These are phyloP conservation scores for Amphipyra berbera DNA, from an alignment of 2,888 invertebrate species.

Conservation along the genomic window DNA sequence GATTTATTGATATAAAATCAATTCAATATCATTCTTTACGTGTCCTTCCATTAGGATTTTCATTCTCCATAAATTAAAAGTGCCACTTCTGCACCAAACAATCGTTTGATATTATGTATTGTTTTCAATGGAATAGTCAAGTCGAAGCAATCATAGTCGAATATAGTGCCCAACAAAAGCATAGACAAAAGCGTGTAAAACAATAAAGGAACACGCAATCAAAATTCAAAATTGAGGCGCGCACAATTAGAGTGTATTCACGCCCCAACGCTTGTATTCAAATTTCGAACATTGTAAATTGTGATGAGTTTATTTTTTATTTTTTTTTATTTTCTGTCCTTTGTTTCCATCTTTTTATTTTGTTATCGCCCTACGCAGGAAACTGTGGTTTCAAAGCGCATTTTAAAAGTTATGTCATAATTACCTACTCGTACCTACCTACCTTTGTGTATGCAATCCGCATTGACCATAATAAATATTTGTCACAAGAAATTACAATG, in stretches of 20 bases:
- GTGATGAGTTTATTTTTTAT: conserved; percentile 56
- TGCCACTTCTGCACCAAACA: conserved; percentile 37
- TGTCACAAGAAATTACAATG: not conserved
- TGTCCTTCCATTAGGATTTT: conserved; percentile 32
- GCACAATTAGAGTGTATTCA: conserved; percentile 80
- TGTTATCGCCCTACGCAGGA: conserved; percentile 33
- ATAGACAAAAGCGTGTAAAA: conserved; percentile 79
- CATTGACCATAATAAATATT: not conserved
- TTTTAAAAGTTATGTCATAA: conserved; percentile 8
- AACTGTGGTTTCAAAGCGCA: conserved; percentile 24
- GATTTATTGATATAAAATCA: not conserved
- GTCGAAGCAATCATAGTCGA: conserved; percentile 54
- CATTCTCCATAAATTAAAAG: conserved; percentile 33
- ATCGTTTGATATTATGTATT: conserved; percentile 51
- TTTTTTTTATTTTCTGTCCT: conserved; percentile 57
- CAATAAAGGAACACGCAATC: conserved; percentile 80
- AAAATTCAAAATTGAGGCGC: conserved; percentile 80
- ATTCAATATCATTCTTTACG: conserved; percentile 17
- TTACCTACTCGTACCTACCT: not conserved
- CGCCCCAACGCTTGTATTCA: conserved; percentile 84
- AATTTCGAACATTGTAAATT: conserved; percentile 75
- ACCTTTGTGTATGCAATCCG: not conserved
- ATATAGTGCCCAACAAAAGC: conserved; percentile 53
- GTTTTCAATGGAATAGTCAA: conserved; percentile 47
- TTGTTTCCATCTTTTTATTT: conserved; percentile 65